Conservation (phyloP, 2,888 invertebrate genomes). For the Mellilla xanthometata region DNA sequence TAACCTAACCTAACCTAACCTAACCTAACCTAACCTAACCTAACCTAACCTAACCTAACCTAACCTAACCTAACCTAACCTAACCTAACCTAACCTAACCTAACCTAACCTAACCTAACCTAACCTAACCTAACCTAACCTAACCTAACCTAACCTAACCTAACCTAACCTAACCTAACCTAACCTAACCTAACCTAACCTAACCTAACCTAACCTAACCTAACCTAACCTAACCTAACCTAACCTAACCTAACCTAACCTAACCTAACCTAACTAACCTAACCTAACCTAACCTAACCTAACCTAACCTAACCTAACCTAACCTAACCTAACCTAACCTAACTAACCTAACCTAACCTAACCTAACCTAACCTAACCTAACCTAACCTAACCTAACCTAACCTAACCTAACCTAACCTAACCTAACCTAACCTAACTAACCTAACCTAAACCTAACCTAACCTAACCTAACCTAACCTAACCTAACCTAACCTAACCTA, state of each 20-base stretch:
- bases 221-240: slow-evolving; percentile 8
- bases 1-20: slow-evolving; percentile 26
- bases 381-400: slow-evolving; percentile 32
- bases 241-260: slow-evolving; percentile 6
- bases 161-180: slow-evolving; percentile 30
- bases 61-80: slow-evolving; percentile 27
- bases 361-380: slow-evolving; percentile 23
- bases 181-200: slow-evolving; percentile 27
- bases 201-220: slow-evolving; percentile 6
- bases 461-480: slow-evolving; percentile 29
- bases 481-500: slow-evolving; percentile 29
- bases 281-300: slow-evolving; percentile 8
- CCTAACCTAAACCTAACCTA: slow-evolving; percentile 31
- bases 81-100: slow-evolving; percentile 23
- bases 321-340: slow-evolving; percentile 8
- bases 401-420: slow-evolving; percentile 32
- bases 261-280: slow-evolving; percentile 6
- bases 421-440: slow-evolving; percentile 28
- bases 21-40: slow-evolving; percentile 29
- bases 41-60: slow-evolving; percentile 31
- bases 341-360: slow-evolving; percentile 7
- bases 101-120: slow-evolving; percentile 27
- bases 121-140: slow-evolving; percentile 9
- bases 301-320: slow-evolving; percentile 6
- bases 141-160: slow-evolving; percentile 30